These are phyloP conservation scores for Calephelis perditalis DNA, from an alignment of 2,888 invertebrate species.

Conservation along the genomic window DNA sequence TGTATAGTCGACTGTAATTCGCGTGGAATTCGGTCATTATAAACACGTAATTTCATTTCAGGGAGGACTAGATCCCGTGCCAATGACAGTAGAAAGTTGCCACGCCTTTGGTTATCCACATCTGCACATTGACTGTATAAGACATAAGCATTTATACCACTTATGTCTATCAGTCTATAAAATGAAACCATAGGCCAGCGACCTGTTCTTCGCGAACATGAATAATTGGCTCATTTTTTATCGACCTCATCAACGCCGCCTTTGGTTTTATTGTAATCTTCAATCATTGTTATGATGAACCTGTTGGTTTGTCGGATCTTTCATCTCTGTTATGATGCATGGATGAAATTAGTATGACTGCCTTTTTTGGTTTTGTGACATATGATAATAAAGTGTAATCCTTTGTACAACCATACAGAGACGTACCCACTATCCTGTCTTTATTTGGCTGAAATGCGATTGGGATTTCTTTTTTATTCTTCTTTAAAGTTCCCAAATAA, in stretches of 20 bases:
- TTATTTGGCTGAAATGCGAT: not conserved
- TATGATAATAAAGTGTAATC: not conserved
- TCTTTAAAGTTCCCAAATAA: conserved; percentile 3
- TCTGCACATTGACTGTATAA: not conserved
- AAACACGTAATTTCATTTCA: conserved; percentile 3
- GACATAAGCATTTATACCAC: not conserved
- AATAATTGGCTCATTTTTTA: not conserved
- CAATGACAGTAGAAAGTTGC: not conserved
- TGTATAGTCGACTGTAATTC: not conserved
- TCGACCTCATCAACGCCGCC: not conserved
- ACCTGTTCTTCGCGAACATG: not conserved
- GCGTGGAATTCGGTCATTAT: not conserved
- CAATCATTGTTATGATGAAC: conserved; percentile 7
- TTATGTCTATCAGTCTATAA: not conserved
- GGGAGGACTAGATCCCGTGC: conserved; percentile 1
- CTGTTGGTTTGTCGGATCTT: conserved; percentile 1
- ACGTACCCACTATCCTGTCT: not conserved
- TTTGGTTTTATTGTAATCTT: conserved; percentile 31
- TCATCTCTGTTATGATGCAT: conserved; percentile 3
- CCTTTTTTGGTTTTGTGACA: conserved; percentile 5
- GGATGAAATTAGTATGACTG: conserved; percentile 4
- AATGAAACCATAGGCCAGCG: conserved; percentile 3
- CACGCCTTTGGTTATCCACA: conserved; percentile 80
- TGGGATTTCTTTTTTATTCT: conserved; percentile 11
- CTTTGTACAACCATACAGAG: conserved; percentile 8